Evolutionary conservation across 2,797 vertebrate genomes (phyloP).

Genomic region (Gorsachius magnificus): DNA sequence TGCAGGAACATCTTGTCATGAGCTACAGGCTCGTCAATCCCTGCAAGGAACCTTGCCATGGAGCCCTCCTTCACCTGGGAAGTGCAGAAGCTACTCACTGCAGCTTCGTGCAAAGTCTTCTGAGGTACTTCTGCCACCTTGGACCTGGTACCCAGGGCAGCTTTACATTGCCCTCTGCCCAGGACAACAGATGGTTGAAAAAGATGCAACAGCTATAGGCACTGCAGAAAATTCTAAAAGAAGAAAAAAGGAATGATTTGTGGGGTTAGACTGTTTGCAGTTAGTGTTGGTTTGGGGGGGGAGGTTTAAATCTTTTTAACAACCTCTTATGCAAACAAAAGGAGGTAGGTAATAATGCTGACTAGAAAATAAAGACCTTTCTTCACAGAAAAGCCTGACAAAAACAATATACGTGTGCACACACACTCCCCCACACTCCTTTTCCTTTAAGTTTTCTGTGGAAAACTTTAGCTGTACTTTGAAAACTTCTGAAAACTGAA

Average conservation of each 20-base stretch:
- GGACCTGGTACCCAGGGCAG: neutral
- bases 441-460: neutral
- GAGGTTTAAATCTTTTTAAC: conserved; percentile 30
- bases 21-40: neutral
- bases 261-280: neutral
- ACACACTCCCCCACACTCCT: neutral
- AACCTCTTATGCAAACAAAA: conserved; percentile 29
- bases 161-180: neutral
- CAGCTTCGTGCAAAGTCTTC: neutral
- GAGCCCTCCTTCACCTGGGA: neutral
- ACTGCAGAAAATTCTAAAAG: neutral
- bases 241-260: neutral
- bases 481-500: conserved; percentile 1
- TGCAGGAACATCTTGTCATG: neutral
- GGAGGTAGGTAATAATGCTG: neutral
- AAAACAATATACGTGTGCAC: neutral
- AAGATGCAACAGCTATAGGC: neutral
- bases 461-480: neutral
- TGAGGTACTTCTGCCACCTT: neutral
- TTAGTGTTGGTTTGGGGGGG: neutral
- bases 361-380: neutral
- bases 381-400: conserved; percentile 12
- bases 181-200: neutral
- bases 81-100: neutral
- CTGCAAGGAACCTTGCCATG: neutral